phyloP scores from a whole-genome alignment of 2,888 invertebrate species.

The Tetragnatha montana region DNA sequence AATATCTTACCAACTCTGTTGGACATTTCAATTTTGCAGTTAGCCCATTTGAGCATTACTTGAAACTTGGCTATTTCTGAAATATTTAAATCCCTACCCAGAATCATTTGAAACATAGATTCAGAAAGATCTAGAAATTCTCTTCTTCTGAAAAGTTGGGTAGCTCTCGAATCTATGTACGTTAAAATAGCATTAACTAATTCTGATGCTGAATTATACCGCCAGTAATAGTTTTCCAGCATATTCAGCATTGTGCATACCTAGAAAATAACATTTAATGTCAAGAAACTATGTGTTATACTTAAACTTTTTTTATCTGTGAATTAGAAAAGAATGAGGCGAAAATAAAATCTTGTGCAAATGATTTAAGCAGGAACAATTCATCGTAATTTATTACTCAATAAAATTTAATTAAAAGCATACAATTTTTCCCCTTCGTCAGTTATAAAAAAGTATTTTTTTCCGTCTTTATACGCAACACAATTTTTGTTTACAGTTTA shows the following conservation, averaged over 20 bases:
- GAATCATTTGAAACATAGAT: conserved; percentile 94
- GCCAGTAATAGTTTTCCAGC: conserved; percentile 95
- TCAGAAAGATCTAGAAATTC: conserved; percentile 92
- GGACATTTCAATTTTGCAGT: conserved; percentile 74
- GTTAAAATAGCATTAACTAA: conserved; percentile 95
- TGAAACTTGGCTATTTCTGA: conserved; percentile 93
- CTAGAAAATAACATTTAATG: conserved; percentile 76
- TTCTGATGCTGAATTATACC: conserved; percentile 94
- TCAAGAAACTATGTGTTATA: not conserved
- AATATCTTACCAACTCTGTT: conserved; percentile 49
- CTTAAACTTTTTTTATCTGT: not conserved
- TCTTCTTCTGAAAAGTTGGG: conserved; percentile 86
- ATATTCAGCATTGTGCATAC: conserved; percentile 94
- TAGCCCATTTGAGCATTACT: conserved; percentile 93
- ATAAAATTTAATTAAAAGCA: no score
- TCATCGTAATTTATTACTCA: no score
- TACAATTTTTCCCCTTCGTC: no score
- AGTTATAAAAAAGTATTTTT: no score
- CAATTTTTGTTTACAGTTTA: no score
- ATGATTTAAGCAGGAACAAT: no score
- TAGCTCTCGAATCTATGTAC: conserved; percentile 90
- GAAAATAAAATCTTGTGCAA: no score
- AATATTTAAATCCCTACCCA: conserved; percentile 85
- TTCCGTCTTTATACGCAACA: no score
- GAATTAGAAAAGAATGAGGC: no score